These are phyloP conservation scores for Dryobota labecula DNA, from an alignment of 2,888 invertebrate genomes.

Conservation along the genomic window DNA sequence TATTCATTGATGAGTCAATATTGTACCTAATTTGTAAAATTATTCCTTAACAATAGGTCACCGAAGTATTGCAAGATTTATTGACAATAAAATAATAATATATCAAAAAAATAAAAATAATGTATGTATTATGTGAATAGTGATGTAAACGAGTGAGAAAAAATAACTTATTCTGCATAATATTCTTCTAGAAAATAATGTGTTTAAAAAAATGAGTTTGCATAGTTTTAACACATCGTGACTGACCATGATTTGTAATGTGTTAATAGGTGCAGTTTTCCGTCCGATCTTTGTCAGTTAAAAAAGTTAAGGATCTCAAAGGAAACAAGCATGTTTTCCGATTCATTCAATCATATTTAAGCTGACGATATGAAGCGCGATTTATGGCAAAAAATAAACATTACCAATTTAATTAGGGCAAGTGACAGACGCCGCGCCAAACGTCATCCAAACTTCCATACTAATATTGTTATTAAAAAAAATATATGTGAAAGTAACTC, in stretches of 20 bases:
- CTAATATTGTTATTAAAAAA: too few relatives aligned
- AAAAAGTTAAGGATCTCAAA: neutral
- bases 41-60: neutral
- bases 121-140: neutral
- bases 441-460: too few relatives aligned
- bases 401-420: too few relatives aligned
- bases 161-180: neutral
- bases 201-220: neutral
- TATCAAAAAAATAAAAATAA: too few relatives aligned
- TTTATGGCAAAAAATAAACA: too few relatives aligned
- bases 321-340: slow-evolving; percentile 10
- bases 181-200: neutral
- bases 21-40: slow-evolving; percentile 32
- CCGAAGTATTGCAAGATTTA: neutral
- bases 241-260: slow-evolving; percentile 5
- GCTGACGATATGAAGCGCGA: too few relatives aligned
- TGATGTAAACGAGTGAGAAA: neutral
- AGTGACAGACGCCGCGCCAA: too few relatives aligned
- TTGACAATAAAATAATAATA: neutral
- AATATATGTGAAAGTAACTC: too few relatives aligned
- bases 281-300: slow-evolving; percentile 19
- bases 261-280: slow-evolving; percentile 22
- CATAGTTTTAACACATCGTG: slow-evolving; percentile 4
- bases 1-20: slow-evolving; percentile 43
- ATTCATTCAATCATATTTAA: slow-evolving; percentile 14